phyloP scores from a whole-genome alignment of 2,113 vertebrate species.

The Lycaon pictus region DNA sequence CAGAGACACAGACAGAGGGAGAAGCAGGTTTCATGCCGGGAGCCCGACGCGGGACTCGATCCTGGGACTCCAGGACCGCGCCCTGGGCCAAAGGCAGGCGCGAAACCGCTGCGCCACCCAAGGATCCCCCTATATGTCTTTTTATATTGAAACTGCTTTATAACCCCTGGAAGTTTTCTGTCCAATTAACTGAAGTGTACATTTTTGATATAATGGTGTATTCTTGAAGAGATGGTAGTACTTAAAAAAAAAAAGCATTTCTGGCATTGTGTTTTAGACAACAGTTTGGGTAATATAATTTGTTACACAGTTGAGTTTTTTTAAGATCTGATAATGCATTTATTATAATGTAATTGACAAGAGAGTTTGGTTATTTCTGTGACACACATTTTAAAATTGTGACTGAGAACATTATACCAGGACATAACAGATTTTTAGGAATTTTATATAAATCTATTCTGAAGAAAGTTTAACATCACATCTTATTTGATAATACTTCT shows the following conservation, averaged over 20 bases:
- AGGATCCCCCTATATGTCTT: not conserved
- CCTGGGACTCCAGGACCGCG: no score
- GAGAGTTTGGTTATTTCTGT: not conserved
- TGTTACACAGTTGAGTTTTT: not conserved
- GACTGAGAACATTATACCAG: not conserved
- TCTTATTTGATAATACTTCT: not conserved
- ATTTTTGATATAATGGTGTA: not conserved
- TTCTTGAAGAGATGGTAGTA: not conserved
- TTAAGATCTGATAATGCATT: not conserved
- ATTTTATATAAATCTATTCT: not conserved
- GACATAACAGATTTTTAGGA: not conserved
- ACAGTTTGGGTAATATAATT: slow-evolving; percentile 22
- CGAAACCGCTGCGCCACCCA: no score
- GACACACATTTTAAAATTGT: not conserved
- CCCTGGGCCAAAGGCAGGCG: no score
- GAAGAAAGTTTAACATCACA: not conserved
- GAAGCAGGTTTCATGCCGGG: no score
- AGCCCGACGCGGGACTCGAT: no score
- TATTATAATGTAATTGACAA: not conserved
- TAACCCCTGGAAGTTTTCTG: not conserved
- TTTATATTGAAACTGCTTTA: not conserved
- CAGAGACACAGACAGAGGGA: no score
- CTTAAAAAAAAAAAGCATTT: not conserved
- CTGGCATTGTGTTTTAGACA: not conserved
- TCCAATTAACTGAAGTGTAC: not conserved